These are phyloP conservation scores for Plebejus anna DNA, from an alignment of 2,888 invertebrate species.

Conservation along the genomic window DNA sequence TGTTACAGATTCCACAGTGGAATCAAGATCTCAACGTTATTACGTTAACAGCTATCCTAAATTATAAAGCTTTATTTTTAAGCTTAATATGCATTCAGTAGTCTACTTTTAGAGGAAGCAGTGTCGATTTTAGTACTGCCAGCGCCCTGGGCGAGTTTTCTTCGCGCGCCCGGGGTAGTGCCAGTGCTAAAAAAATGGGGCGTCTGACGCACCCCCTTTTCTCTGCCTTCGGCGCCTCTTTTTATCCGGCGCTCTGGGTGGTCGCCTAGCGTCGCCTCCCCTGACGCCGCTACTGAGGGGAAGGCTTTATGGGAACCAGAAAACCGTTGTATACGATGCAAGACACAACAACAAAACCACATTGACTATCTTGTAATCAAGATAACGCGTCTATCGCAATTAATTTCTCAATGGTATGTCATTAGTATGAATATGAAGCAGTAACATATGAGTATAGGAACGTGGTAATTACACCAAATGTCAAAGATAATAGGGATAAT, in stretches of 20 bases:
- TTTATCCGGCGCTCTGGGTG: too few species aligned
- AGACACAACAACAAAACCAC: not conserved
- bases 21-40: not conserved
- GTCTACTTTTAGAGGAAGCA: not conserved
- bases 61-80: not conserved
- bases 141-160: too few species aligned
- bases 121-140: too few species aligned
- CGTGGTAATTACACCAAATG: conserved; percentile 17
- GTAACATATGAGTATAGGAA: not conserved
- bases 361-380: not conserved
- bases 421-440: conserved; percentile 16
- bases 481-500: conserved; percentile 25
- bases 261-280: too few species aligned
- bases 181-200: too few species aligned
- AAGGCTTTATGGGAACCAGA: not conserved
- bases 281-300: too few species aligned
- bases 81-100: too few species aligned
- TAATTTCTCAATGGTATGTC: conserved; percentile 20
- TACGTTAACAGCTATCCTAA: not conserved
- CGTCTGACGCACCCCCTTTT: too few species aligned
- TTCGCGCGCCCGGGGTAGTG: too few species aligned
- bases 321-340: not conserved
- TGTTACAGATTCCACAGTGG: not conserved
- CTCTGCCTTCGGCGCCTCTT: too few species aligned
- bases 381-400: conserved; percentile 13